These are phyloP conservation scores for Epinephelus awoara DNA, from an alignment of 2,797 vertebrate genomes.

Conservation along the genomic window DNA sequence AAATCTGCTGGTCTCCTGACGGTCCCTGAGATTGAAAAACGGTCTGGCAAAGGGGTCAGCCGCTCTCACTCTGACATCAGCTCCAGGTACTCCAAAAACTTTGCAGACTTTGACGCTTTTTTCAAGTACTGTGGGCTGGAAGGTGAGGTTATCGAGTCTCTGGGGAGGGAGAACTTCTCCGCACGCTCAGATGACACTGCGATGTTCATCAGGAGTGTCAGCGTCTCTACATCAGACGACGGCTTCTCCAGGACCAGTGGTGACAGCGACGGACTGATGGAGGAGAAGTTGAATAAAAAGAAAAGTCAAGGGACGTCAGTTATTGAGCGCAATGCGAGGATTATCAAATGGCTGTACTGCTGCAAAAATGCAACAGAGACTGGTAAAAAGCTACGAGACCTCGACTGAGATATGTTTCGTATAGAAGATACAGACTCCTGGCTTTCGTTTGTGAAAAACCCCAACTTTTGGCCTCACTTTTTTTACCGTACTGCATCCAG, in stretches of 20 bases:
- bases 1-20: constrained; percentile 40
- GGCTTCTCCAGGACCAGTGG: constrained; percentile 89
- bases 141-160: constrained; percentile 89
- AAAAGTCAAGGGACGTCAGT: constrained; percentile 88
- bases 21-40: constrained; percentile 69
- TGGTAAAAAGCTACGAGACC: constrained; percentile 86
- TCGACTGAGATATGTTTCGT: constrained; percentile 76
- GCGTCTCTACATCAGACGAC: constrained; percentile 89
- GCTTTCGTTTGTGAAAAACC: constrained; percentile 23
- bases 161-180: constrained; percentile 93
- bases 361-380: constrained; percentile 91
- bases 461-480: background rate
- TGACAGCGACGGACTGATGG: constrained; percentile 87
- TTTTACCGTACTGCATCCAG: background rate
- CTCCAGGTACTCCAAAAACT: constrained; percentile 92
- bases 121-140: constrained; percentile 96
- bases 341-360: constrained; percentile 98
- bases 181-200: constrained; percentile 82
- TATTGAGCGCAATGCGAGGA: constrained; percentile 95
- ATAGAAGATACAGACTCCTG: background rate
- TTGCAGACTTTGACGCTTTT: constrained; percentile 91
- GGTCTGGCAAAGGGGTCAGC: constrained; percentile 84
- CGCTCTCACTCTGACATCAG: constrained; percentile 97
- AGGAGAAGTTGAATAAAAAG: constrained; percentile 86
- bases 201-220: constrained; percentile 87